Conservation (phyloP, 1,140 invertebrate genomes). For the Zaprionus capensis region DNA sequence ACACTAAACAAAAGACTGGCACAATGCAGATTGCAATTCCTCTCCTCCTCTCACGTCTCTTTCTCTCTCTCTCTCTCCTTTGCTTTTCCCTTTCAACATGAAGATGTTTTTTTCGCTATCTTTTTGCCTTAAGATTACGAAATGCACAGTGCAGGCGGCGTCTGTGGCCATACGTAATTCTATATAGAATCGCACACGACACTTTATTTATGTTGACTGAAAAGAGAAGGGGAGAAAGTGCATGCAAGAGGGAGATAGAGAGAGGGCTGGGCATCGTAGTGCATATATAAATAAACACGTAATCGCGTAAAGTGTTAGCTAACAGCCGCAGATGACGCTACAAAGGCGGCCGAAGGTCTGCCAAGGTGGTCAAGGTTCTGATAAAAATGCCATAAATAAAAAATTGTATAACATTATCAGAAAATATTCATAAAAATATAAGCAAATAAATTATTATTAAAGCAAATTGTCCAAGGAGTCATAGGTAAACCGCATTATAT, state of each 20-base stretch:
- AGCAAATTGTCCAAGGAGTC: conserved; percentile 22
- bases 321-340: conserved; percentile 67
- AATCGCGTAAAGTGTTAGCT: conserved; percentile 58
- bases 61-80: not conserved
- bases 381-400: conserved; percentile 30
- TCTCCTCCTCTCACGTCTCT: not conserved
- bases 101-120: conserved; percentile 35
- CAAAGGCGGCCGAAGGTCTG: conserved; percentile 56
- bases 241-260: conserved; percentile 15
- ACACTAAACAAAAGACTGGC: conserved; percentile 64
- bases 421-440: not conserved
- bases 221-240: not conserved
- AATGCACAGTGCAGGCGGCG: conserved; percentile 27
- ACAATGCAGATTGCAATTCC: conserved; percentile 31
- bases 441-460: not conserved
- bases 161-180: conserved; percentile 55
- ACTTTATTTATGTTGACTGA: conserved; percentile 22
- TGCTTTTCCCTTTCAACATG: conserved; percentile 10
- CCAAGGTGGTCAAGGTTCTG: conserved; percentile 63
- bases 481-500: not conserved
- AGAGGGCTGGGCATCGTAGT: not conserved
- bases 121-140: conserved; percentile 60
- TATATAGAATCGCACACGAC: conserved; percentile 60
- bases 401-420: conserved; percentile 20
- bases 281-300: conserved; percentile 50